These are phyloP conservation scores for Mycalesis mineus DNA, from an alignment of 2,888 invertebrate species.

Conservation along the genomic window DNA sequence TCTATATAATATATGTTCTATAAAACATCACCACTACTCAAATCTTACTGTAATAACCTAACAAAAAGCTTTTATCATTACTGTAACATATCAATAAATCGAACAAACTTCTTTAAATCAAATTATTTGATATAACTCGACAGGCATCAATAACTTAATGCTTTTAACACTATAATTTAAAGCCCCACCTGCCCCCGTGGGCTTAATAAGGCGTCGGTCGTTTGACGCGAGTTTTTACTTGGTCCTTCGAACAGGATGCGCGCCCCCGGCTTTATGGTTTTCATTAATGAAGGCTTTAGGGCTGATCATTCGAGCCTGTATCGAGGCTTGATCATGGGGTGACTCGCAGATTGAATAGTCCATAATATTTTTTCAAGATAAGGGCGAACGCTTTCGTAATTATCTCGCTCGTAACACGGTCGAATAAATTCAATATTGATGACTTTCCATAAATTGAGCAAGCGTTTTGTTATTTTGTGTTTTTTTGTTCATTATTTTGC, in stretches of 20 bases:
- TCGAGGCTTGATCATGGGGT: slow-evolving; percentile 56
- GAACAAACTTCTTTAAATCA: too few species aligned
- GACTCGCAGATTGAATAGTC: slow-evolving; percentile 37
- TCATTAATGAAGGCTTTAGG: slow-evolving; percentile 72
- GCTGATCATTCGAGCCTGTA: slow-evolving; percentile 65
- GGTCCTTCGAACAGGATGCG: slow-evolving; percentile 54
- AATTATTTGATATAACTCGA: too few species aligned
- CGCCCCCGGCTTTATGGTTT: slow-evolving; percentile 63
- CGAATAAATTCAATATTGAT: slow-evolving; percentile 26
- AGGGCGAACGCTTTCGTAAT: slow-evolving; percentile 33
- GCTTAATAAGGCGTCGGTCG: slow-evolving; percentile 65
- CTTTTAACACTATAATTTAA: slow-evolving; percentile 55
- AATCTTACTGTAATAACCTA: too few species aligned
- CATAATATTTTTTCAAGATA: slow-evolving; percentile 44
- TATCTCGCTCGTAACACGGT: slow-evolving; percentile 28
- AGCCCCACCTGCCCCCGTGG: slow-evolving; percentile 53
- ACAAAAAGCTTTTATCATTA: too few species aligned
- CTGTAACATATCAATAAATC: too few species aligned
- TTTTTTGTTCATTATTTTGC: slow-evolving; percentile 5
- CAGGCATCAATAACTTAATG: slow-evolving; percentile 52
- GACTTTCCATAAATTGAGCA: slow-evolving; percentile 22
- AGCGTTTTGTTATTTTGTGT: not conserved
- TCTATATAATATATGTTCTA: too few species aligned
- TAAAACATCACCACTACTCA: too few species aligned
- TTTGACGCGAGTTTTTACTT: slow-evolving; percentile 59